Conservation (phyloP, 2,113 vertebrate species). For the Dinomys branickii region DNA sequence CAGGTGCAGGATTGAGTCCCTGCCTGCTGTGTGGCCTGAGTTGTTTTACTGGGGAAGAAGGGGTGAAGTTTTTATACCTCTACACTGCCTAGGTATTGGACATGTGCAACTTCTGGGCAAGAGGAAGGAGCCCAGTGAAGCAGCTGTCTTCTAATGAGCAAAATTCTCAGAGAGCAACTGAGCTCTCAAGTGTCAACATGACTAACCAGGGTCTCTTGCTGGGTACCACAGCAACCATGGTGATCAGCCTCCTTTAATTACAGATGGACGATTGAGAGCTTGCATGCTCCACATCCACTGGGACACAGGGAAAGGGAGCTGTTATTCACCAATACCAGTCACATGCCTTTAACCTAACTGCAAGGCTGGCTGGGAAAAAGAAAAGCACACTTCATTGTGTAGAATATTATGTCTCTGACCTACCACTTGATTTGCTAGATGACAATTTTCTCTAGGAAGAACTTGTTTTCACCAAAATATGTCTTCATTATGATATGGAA, state of each 20-base stretch:
- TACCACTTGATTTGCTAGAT: neutral
- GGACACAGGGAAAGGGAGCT: neutral
- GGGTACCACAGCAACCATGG: neutral
- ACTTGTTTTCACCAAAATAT: neutral
- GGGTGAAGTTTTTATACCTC: neutral
- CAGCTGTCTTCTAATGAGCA: neutral
- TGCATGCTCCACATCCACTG: neutral
- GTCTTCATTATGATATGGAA: neutral
- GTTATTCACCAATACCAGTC: neutral
- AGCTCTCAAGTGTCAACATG: neutral
- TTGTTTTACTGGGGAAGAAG: neutral
- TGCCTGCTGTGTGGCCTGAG: neutral
- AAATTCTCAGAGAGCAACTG: neutral
- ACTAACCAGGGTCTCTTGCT: neutral
- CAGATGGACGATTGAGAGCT: neutral
- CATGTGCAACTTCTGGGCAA: neutral
- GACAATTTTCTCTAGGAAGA: neutral
- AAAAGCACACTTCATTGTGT: neutral
- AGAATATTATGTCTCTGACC: neutral
- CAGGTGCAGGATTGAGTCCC: neutral
- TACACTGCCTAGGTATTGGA: neutral
- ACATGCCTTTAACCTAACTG: neutral
- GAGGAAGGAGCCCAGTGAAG: neutral
- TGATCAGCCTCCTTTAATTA: neutral
- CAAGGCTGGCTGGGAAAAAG: neutral